Percentiles rank a stretch among this genome's conserved stretches.
These are phyloP conservation scores for Melieria omissa DNA, from an alignment of 2,888 invertebrate species.

Conservation along the genomic window DNA sequence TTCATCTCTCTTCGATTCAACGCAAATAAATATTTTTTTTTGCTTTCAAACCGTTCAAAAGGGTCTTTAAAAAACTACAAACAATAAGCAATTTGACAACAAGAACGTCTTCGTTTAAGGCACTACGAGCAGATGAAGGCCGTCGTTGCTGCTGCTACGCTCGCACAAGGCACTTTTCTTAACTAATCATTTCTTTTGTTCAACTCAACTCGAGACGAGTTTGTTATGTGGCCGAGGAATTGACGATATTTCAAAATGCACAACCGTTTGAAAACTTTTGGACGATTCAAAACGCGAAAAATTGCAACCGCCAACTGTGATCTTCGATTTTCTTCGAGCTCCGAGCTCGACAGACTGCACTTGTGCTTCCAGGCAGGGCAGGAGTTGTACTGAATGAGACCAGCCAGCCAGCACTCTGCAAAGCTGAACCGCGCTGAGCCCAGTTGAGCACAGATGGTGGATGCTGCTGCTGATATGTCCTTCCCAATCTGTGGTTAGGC, in stretches of 20 bases:
- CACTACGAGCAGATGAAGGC: constrained; percentile 22
- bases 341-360: constrained; percentile 15
- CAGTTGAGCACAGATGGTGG: constrained; percentile 22
- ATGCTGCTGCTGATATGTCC: constrained; percentile 52
- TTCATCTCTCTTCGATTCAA: too few species aligned
- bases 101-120: constrained; percentile 19
- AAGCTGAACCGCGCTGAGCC: constrained; percentile 42
- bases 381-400: constrained; percentile 24
- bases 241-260: constrained; percentile 11
- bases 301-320: too few species aligned
- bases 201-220: too few species aligned
- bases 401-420: constrained; percentile 20
- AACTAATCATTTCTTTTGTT: too few species aligned
- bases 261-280: constrained; percentile 29
- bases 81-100: neutral
- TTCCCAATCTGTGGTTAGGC: constrained; percentile 68
- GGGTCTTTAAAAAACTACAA: neutral
- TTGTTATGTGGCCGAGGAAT: neutral
- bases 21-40: neutral
- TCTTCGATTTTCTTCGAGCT: neutral
- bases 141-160: neutral
- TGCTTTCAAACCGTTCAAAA: constrained; percentile 1
- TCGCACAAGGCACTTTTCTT: too few species aligned
- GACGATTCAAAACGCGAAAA: neutral
- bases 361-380: constrained; percentile 19